Percentiles rank a stretch among this genome's conserved stretches.
Conservation (phyloP, 2,113 vertebrate species). For the Bettongia penicillata region DNA sequence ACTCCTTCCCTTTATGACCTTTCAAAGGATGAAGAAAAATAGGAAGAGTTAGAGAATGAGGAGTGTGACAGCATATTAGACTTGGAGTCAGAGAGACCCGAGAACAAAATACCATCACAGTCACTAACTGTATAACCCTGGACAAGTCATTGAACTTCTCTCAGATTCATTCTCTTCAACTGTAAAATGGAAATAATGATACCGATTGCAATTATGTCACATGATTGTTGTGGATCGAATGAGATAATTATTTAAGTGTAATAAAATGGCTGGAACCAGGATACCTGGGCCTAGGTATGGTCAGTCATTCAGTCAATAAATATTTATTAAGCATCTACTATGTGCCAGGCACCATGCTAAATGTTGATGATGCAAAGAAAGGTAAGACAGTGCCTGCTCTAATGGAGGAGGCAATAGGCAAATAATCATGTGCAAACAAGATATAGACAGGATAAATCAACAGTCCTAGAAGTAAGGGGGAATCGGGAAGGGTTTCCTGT, state of each 20-base stretch:
- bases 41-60: constrained; percentile 14
- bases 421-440: neutral
- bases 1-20: constrained; percentile 21
- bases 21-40: constrained; percentile 44
- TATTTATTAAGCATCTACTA: neutral
- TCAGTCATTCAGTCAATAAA: neutral
- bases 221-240: constrained; percentile 21
- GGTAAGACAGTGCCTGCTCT: neutral
- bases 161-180: constrained; percentile 14
- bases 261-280: neutral
- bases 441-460: neutral
- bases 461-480: neutral
- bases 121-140: neutral
- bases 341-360: neutral
- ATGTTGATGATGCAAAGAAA: neutral
- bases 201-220: neutral
- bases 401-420: neutral
- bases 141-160: neutral
- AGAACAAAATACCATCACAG: neutral
- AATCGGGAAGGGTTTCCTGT: neutral
- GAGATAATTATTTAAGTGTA: neutral
- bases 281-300: neutral
- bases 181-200: constrained; percentile 37
- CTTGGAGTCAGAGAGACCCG: neutral
- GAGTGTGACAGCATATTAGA: neutral